Base-by-base conservation (phyloP, 2,888 invertebrate species). In the Ferrisia virgata region DNA sequence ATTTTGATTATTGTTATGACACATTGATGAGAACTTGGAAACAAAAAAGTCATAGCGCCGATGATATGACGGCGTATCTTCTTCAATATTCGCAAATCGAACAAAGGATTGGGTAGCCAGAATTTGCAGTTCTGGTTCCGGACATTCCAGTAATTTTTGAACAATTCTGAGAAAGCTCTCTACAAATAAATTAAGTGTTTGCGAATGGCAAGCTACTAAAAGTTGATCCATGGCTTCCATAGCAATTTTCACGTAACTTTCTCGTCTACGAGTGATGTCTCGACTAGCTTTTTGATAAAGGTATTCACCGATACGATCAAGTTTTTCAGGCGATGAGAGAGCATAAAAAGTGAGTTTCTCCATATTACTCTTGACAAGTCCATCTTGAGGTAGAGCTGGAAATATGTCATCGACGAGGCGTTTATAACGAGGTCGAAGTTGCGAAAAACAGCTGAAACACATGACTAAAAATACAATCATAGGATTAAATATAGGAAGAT, bases 221-320 rank as follows among this genome's bases (percentile, higher is more conserved):
- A 99, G 91, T 88, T 96, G 94, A 90, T 99, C 98, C 95, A 99
- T 96, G 9, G 98, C 98, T 89, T 99, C 99, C 95, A 99, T 97
- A 0, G 97, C 96, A 88, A 98, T 97, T 88, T 96, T 93, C 85
- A 98, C 91, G 90, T 89, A 96, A 95, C 95, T 94, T 90, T 94
- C 94, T 88, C 94, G 91, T 87, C 94, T 93, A 86, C 96, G 91
- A 88, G 95, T 94, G 86, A 97, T 96, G 89, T 97, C 96, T 88
- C 96, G 91, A 82, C 95, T 94, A 11, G 96, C 96, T 88, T 94
- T 93, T 89, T 96, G 95, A 88, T 95, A 96, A 86, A 99, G 91
- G 90, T 99, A 99, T 89, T 98, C 98, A 9, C 99, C 99, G 88
- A 99, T 99, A 87, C 98, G 91, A 90, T 99, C 99, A 87, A 99